Conservation (phyloP, 2,797 vertebrate species). For the Sebastes itinus region DNA sequence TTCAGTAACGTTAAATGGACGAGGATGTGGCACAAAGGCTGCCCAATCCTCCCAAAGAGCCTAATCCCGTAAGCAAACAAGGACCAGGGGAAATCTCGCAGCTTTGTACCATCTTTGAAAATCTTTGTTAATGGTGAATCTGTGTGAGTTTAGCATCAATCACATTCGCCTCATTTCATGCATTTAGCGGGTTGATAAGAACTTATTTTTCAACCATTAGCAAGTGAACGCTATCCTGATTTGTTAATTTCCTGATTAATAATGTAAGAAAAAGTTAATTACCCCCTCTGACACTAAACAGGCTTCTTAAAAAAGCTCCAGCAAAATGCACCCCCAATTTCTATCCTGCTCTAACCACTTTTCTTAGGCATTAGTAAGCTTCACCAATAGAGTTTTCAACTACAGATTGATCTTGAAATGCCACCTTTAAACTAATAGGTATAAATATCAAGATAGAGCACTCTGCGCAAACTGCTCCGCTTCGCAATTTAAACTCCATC, state of each 20-base stretch:
- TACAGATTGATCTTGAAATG: conserved; percentile 18
- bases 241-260: neutral
- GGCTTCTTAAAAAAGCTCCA: neutral
- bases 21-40: conserved; percentile 62
- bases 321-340: neutral
- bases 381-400: conserved; percentile 6
- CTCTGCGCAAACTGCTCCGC: conserved; percentile 38
- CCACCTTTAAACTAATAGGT: conserved; percentile 23
- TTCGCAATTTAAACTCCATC: conserved; percentile 46
- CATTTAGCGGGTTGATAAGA: neutral
- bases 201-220: conserved; percentile 6
- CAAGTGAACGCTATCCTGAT: neutral
- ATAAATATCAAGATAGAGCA: conserved; percentile 57
- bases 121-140: conserved; percentile 17
- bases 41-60: conserved; percentile 39
- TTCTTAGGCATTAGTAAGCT: neutral
- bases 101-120: conserved; percentile 43
- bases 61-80: conserved; percentile 73
- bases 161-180: conserved; percentile 16
- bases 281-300: neutral
- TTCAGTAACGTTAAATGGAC: conserved; percentile 69
- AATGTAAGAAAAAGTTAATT: neutral
- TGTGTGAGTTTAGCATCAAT: conserved; percentile 18
- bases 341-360: neutral
- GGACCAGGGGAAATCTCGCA: neutral